Evolutionary conservation across 2,888 invertebrate genomes (phyloP).

Genomic region (Ophion slaviceki): DNA sequence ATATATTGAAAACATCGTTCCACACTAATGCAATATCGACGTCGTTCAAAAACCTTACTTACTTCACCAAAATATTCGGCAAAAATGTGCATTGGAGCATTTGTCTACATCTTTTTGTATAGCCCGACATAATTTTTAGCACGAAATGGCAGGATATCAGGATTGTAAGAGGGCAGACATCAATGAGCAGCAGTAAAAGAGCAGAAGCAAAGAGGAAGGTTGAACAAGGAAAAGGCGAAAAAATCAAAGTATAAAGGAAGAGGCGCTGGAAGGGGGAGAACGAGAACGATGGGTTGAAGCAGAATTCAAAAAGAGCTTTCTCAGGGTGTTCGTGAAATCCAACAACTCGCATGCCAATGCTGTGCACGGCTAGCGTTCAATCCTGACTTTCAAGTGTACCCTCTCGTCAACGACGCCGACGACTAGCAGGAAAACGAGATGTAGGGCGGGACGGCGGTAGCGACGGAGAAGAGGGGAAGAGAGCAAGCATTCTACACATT

Average conservation of each 20-base stretch:
- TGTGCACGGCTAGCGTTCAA: neutral
- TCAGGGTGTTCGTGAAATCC: neutral
- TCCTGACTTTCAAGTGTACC: neutral
- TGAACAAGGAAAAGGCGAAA: neutral
- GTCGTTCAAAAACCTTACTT: neutral
- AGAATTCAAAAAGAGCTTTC: neutral
- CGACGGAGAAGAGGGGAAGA: neutral
- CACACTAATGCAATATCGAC: neutral
- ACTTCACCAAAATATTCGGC: neutral
- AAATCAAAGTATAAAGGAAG: slow-evolving; percentile 1
- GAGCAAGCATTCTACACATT: neutral
- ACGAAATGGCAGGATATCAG: neutral
- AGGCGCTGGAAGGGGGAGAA: neutral
- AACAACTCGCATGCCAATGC: slow-evolving; percentile 1
- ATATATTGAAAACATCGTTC: neutral
- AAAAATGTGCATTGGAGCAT: neutral
- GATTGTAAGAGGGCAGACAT: neutral
- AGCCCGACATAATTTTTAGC: neutral
- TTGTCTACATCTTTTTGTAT: neutral
- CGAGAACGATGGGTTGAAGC: neutral
- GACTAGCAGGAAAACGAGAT: neutral
- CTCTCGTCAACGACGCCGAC: neutral
- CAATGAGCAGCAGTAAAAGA: neutral
- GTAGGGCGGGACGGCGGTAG: neutral
- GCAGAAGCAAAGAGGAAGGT: slow-evolving; percentile 1